Evolutionary conservation across 2,888 invertebrate genomes (phyloP).

Genomic region (Rotaria sp.): DNA sequence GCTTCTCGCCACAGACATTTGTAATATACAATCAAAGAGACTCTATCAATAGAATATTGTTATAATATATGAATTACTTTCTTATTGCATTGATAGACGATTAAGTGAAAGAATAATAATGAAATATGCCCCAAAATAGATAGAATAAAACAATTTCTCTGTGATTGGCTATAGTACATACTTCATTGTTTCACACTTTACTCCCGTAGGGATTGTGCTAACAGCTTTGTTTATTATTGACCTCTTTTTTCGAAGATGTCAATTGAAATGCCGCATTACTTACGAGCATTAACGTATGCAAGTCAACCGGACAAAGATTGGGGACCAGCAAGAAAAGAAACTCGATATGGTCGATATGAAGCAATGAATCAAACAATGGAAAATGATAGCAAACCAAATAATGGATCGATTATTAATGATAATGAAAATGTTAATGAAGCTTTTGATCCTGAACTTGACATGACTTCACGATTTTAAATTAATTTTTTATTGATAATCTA

Average conservation of each 20-base stretch:
- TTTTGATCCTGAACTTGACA: neutral
- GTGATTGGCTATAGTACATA: too few species aligned
- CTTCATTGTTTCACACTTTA: too few species aligned
- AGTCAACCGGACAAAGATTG: neutral
- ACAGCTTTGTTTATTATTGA: too few species aligned
- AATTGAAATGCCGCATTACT: neutral
- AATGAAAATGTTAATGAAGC: neutral
- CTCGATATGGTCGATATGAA: neutral
- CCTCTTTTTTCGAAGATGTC: neutral
- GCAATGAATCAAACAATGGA: neutral
- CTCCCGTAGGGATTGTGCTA: too few species aligned
- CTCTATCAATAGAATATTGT: too few species aligned
- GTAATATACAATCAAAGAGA: too few species aligned
- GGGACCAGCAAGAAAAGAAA: constrained; percentile 9
- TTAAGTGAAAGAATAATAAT: too few species aligned
- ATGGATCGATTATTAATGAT: neutral
- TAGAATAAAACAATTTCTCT: too few species aligned
- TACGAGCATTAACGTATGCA: neutral
- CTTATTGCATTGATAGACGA: too few species aligned
- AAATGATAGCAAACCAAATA: neutral
- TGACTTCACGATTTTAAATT: neutral
- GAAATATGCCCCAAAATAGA: too few species aligned
- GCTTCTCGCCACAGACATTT: too few species aligned
- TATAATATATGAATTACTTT: too few species aligned
- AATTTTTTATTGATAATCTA: neutral